These are phyloP conservation scores for Sardinella longiceps DNA, from an alignment of 2,797 vertebrate genomes.

Conservation along the genomic window DNA sequence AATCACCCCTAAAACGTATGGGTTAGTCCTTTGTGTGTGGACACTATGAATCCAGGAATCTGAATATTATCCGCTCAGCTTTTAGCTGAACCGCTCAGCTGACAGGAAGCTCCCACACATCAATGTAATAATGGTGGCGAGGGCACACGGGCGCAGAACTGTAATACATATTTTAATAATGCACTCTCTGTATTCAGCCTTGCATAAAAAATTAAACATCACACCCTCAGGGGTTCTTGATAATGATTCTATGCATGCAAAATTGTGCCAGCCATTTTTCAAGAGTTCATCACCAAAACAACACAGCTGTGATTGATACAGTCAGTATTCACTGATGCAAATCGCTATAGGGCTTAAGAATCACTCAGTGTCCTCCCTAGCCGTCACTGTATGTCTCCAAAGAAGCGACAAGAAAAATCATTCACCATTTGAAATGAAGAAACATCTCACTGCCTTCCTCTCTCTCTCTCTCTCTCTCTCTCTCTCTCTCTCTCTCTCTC, in stretches of 20 bases:
- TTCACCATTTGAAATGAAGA: neutral
- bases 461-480: neutral
- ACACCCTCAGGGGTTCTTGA: constrained; percentile 38
- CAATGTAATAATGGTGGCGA: constrained; percentile 25
- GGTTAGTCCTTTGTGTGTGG: neutral
- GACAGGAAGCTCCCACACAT: neutral
- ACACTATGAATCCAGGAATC: constrained; percentile 19
- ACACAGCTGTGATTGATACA: constrained; percentile 10
- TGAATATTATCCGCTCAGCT: constrained; percentile 3
- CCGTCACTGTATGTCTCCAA: constrained; percentile 5
- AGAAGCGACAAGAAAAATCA: neutral
- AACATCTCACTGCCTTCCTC: neutral
- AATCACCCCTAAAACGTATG: constrained; percentile 12
- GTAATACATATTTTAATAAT: constrained; percentile 52
- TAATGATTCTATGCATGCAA: constrained; percentile 39
- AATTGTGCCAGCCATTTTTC: constrained; percentile 13
- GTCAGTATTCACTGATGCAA: constrained; percentile 4
- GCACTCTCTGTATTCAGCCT: constrained; percentile 39
- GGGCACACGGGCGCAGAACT: constrained; percentile 35
- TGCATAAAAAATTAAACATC: constrained; percentile 50
- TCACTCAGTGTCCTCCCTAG: constrained; percentile 9
- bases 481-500: neutral
- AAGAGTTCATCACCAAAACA: constrained; percentile 17
- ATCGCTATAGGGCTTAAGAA: neutral
- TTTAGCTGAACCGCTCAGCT: neutral